A percentile compares a stretch with the other conserved stretches of the same genome.
phyloP scores from a whole-genome alignment of 2,113 vertebrate genomes.

The Caracal caracal region DNA sequence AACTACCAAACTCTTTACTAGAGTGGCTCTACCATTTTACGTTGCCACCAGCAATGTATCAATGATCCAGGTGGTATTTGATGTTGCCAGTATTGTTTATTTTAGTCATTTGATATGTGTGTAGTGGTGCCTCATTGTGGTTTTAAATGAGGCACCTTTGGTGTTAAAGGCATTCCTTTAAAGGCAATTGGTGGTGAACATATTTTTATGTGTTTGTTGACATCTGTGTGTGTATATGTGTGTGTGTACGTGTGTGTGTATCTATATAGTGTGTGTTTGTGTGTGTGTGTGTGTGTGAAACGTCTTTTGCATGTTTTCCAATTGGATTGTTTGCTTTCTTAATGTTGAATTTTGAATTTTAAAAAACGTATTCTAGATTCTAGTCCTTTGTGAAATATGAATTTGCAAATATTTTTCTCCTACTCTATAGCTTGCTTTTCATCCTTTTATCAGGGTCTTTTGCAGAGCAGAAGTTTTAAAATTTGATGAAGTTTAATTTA shows the following conservation, averaged over 20 bases:
- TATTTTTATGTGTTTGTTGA: conserved; percentile 1
- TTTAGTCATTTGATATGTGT: neutral
- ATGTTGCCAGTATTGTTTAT: neutral
- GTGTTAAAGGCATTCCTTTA: neutral
- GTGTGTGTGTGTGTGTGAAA: neutral
- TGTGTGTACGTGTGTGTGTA: neutral
- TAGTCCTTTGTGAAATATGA: neutral
- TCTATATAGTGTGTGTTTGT: neutral
- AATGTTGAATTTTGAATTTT: neutral
- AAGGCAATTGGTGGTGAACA: neutral
- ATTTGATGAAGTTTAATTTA: neutral
- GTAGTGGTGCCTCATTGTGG: neutral
- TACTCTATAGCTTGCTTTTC: neutral
- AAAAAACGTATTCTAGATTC: neutral
- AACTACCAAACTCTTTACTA: neutral
- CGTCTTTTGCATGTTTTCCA: neutral
- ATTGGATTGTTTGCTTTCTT: neutral
- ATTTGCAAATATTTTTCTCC: neutral
- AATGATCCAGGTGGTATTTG: neutral
- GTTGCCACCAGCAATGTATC: neutral
- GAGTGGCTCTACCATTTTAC: neutral
- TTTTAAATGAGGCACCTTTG: neutral
- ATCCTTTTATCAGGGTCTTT: neutral
- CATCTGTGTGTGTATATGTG: neutral
- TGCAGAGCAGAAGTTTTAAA: neutral